Conservation (phyloP, 1,140 invertebrate genomes). For the Drosophila arizonae region DNA sequence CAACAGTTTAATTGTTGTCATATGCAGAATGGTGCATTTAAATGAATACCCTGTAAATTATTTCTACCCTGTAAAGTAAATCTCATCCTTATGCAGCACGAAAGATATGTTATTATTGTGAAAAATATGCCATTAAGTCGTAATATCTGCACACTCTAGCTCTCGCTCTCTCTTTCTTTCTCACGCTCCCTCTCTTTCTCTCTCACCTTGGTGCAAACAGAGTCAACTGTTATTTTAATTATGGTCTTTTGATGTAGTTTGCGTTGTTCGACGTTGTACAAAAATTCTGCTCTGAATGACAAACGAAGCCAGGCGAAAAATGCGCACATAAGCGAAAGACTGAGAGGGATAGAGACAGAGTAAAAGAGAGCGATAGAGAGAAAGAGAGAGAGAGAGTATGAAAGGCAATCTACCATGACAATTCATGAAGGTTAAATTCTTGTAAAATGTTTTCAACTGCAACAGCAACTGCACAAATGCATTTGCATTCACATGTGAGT, state of each 20-base stretch:
- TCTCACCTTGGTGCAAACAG: background rate
- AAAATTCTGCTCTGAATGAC: conserved; percentile 48
- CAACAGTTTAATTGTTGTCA: too few relatives aligned
- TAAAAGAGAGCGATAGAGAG: background rate
- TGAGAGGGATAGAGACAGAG: background rate
- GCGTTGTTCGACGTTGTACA: conserved; percentile 21
- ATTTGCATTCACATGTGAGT: background rate
- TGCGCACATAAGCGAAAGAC: conserved; percentile 45
- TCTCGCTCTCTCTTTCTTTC: background rate
- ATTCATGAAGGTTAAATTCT: conserved; percentile 78
- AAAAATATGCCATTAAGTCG: background rate
- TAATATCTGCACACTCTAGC: background rate
- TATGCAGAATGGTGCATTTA: too few relatives aligned
- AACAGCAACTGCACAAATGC: background rate
- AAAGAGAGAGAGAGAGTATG: background rate
- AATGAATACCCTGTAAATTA: too few relatives aligned
- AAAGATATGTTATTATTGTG: background rate
- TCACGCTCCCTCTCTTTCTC: background rate
- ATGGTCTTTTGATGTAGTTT: conserved; percentile 48
- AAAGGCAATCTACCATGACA: conserved; percentile 73
- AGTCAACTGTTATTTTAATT: conserved; percentile 45
- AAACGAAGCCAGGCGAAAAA: conserved; percentile 57
- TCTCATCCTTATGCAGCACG: too few relatives aligned
- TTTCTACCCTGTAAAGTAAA: background rate
- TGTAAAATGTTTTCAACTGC: conserved; percentile 63